Evolutionary conservation across 2,797 vertebrate species (phyloP).

Genomic region (Acrocephalus scirpaceus): DNA sequence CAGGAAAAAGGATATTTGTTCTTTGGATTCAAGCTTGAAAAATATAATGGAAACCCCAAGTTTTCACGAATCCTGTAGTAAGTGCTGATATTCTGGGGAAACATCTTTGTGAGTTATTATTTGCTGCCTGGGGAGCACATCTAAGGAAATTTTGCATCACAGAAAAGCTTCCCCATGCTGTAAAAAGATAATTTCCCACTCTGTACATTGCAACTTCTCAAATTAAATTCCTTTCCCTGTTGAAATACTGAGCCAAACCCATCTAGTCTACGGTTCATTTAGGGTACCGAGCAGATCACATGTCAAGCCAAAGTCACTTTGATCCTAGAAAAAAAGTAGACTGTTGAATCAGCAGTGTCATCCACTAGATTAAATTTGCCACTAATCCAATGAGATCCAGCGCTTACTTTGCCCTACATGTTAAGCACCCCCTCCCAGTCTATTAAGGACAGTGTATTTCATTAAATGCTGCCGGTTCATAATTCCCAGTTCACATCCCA

Average conservation of each 20-base stretch:
- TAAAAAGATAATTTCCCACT: not conserved
- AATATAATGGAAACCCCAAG: not conserved
- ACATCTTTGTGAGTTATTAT: not conserved
- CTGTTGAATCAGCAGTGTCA: conserved; percentile 47
- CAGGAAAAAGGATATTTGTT: not conserved
- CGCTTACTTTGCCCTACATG: conserved; percentile 24
- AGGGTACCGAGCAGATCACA: not conserved
- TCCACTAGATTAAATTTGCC: conserved; percentile 48
- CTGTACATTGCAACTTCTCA: not conserved
- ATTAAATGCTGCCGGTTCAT: conserved; percentile 9
- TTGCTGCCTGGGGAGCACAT: not conserved
- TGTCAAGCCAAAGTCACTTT: conserved; percentile 21
- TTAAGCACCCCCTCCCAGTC: conserved; percentile 2
- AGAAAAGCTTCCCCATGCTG: not conserved
- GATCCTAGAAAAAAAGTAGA: conserved; percentile 25
- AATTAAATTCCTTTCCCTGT: not conserved
- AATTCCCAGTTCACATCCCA: conserved; percentile 14
- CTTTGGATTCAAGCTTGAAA: not conserved
- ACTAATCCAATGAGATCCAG: conserved; percentile 49
- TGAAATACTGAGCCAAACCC: not conserved
- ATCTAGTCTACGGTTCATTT: not conserved
- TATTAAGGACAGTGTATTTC: conserved; percentile 14
- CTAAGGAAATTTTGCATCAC: not conserved
- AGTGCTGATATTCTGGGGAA: not conserved
- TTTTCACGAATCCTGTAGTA: not conserved